Evolutionary conservation across 2,113 vertebrate genomes (phyloP).

Genomic region (Heliornis fulica): DNA sequence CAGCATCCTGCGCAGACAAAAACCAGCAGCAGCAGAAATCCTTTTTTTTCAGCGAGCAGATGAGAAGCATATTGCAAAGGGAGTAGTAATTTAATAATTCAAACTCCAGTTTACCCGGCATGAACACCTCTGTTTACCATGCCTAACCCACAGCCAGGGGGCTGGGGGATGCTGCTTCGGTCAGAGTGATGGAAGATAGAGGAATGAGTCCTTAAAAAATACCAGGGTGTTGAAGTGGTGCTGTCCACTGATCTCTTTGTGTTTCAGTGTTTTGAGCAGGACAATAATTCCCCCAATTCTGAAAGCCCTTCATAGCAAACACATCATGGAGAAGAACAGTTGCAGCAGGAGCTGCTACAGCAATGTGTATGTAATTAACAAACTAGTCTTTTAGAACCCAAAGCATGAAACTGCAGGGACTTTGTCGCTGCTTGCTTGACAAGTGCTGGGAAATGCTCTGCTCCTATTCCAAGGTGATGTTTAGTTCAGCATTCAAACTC

Average conservation of each 20-base stretch:
- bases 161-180: fast-evolving
- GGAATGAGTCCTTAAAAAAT: not conserved
- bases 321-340: not conserved
- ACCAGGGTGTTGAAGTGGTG: fast-evolving
- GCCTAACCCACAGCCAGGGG: not conserved
- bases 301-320: not conserved
- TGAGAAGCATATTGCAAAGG: not conserved
- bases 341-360: not conserved
- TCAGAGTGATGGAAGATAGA: not conserved
- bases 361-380: not conserved
- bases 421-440: not conserved
- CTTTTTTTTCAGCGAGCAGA: not conserved
- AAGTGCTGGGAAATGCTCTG: not conserved
- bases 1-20: not conserved
- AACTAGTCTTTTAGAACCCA: not conserved
- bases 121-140: not conserved
- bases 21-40: not conserved
- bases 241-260: not conserved
- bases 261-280: not conserved
- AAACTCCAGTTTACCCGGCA: not conserved
- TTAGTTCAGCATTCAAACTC: fast-evolving
- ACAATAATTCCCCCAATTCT: not conserved
- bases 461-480: not conserved
- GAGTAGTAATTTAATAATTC: not conserved
- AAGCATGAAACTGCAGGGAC: not conserved